A percentile compares a stretch with the other conserved stretches of the same genome.
Conservation (phyloP, 1,140 invertebrate genomes). For the Bombus balteatus region DNA sequence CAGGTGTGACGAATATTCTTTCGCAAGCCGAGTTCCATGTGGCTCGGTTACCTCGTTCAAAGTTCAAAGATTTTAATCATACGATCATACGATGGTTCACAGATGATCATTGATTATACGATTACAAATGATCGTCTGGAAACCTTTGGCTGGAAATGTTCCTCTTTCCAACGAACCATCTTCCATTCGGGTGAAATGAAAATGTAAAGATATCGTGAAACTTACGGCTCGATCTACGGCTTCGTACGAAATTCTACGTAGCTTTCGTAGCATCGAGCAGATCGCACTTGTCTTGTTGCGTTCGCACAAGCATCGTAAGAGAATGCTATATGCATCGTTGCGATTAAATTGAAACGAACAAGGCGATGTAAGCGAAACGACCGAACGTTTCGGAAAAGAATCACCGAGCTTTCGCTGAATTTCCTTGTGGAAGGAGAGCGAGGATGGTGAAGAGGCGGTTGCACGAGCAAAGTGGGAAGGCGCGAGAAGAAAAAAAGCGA, state of each 20-base stretch:
- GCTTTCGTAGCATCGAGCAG: too few relatives aligned
- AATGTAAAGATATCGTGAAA: too few relatives aligned
- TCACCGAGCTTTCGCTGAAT: background rate
- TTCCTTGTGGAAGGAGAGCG: background rate
- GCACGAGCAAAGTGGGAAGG: background rate
- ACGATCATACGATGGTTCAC: background rate
- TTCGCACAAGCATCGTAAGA: background rate
- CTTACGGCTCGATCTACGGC: too few relatives aligned
- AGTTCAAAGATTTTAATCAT: background rate
- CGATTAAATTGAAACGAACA: background rate
- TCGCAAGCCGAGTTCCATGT: background rate
- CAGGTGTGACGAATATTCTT: too few relatives aligned
- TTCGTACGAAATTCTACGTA: too few relatives aligned
- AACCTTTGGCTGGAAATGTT: background rate
- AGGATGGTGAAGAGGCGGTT: constrained; percentile 22
- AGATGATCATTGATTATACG: too few relatives aligned
- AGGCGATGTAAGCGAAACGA: background rate
- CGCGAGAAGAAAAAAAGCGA: background rate
- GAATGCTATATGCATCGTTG: background rate
- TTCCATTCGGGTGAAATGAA: background rate
- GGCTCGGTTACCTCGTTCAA: too few relatives aligned
- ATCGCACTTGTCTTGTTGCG: too few relatives aligned
- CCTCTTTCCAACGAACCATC: background rate
- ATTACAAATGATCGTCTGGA: background rate
- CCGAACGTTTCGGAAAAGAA: background rate